Base-by-base conservation (phyloP, 1,140 invertebrate species). In the Trypoxylus dichotomus region DNA sequence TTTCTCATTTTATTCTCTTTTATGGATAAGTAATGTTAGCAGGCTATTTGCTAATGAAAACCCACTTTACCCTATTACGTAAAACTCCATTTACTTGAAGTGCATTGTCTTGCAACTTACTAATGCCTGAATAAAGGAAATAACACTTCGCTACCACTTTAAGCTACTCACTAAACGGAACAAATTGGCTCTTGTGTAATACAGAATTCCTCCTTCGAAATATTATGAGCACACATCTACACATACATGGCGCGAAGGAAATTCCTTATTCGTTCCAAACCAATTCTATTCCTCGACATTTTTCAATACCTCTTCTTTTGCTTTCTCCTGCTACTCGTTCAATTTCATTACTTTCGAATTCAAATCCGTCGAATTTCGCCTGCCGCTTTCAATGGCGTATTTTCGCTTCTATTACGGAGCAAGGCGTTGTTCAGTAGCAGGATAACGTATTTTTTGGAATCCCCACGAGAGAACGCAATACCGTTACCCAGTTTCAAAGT, bases 271-370 rank as follows among this genome's bases (percentile, higher is more conserved):
- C 27, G 60, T 11, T 29, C 24, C 60, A 2, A 68, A 7, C 27
- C 60, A 68, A 68, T 68, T 68, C 27, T 27, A 68, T 27, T 24
- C 21, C 27, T 68, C 8, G 24, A 29, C 25, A 68, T 68, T 24
- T 68, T 68, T 68, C 60, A 54, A 54, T 54, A 19, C 47, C 19
- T 54, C 19, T 19, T 19, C 47, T 19, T 19, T 19, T 54, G 19
- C 60, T 29, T 29, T 13, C 8, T 7, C 60, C 47, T 13, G 47
- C 32, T 37, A 37, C 32, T 58, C 47, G 47, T 27, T 15, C 60
- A 68, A 68, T 68, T 68, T 68, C 60, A 68, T 68, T 68, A 68
- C 60, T 68, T 63, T 68, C 60, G 60, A 68, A 68, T 68, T 68
- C 60, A 68, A 68, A 68, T 68, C 60, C 60, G 24, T 68, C 60